These are phyloP conservation scores for Craniophora ligustri DNA, from an alignment of 2,888 invertebrate species.

Conservation along the genomic window DNA sequence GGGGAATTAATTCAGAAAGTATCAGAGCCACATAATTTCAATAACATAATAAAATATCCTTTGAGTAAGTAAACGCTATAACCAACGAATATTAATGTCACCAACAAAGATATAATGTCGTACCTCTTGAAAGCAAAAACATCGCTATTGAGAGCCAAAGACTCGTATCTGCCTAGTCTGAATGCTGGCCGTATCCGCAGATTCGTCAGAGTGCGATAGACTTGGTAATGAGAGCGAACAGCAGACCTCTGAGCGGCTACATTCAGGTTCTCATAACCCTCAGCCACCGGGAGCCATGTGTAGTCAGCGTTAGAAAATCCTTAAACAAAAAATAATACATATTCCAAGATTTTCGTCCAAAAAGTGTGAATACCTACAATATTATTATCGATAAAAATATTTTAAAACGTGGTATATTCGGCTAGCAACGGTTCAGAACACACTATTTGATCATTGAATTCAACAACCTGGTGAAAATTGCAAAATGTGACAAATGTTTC, in stretches of 20 bases:
- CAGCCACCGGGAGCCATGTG: constrained; percentile 91
- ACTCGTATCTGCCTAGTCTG: constrained; percentile 83
- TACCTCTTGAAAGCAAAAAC: constrained; percentile 89
- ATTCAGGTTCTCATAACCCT: constrained; percentile 88
- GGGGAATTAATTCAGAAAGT: neutral
- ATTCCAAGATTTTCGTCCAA: too few relatives aligned
- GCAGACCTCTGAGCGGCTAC: constrained; percentile 85
- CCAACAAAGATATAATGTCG: neutral
- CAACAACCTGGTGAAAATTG: too few relatives aligned
- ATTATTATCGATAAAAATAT: too few relatives aligned
- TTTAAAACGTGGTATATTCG: too few relatives aligned
- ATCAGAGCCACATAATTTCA: neutral
- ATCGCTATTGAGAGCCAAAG: constrained; percentile 82
- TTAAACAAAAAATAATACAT: constrained; percentile 45
- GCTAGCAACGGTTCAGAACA: too few relatives aligned
- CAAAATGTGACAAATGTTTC: too few relatives aligned
- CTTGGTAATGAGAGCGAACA: constrained; percentile 86
- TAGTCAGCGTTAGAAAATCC: constrained; percentile 88
- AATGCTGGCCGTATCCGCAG: constrained; percentile 87
- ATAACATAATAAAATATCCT: neutral
- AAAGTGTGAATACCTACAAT: too few relatives aligned
- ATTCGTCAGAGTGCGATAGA: constrained; percentile 83
- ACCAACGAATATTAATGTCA: neutral
- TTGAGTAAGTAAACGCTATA: neutral
- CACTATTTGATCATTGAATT: too few relatives aligned